Base-by-base conservation (phyloP, 2,113 vertebrate genomes). In the Megaceryle torquata region DNA sequence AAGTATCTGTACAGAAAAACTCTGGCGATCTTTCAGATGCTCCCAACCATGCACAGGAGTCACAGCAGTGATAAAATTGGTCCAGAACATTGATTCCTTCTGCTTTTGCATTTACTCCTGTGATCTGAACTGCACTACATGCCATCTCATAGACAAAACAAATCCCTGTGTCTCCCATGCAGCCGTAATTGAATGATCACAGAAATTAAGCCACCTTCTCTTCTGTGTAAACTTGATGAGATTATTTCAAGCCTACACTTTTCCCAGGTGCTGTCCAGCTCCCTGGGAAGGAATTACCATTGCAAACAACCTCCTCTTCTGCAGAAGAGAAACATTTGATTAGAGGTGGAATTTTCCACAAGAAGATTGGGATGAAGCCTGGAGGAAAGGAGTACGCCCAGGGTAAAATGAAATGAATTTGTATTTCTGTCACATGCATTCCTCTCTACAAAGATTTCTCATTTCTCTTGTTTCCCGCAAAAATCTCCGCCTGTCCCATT, bases 121-220 rank as follows among this genome's bases (percentile, higher is more conserved):
- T 51, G 60, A 75, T 64, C 71, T 85, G 39, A 79, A 65, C 33
- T 56, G 57, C 0, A 2, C 44, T 64, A 11, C 0, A 2, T 76
- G 53, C 46, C 65, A 68, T 20, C 80, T 51, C 48, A 11, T 2
- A 64, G 69, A 18, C n/a, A 70, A 91, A 76, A 61, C 35, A 86
- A 44, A 77, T 41, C 25, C 56, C 71, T 13, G 6, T 29, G 19
- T 78, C 59, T 74, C 72, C 59, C 68, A 70, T 1, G 0, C 41
- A 81, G 57, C 50, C 1, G 0, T 59, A 71, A 88, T 2, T 21
- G 51, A 78, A 59, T 1, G 5, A 37, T 56, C 65, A 9, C 0
- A 1, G 82, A 82, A 56, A 53, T 77, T 64, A 76, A 86, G 57
- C 80, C 85, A 57, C 77, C 6, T 43, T 68, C 24, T 65, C 44